Evolutionary conservation across 2,797 vertebrate species (phyloP).

Genomic region (Amblyraja radiata): DNA sequence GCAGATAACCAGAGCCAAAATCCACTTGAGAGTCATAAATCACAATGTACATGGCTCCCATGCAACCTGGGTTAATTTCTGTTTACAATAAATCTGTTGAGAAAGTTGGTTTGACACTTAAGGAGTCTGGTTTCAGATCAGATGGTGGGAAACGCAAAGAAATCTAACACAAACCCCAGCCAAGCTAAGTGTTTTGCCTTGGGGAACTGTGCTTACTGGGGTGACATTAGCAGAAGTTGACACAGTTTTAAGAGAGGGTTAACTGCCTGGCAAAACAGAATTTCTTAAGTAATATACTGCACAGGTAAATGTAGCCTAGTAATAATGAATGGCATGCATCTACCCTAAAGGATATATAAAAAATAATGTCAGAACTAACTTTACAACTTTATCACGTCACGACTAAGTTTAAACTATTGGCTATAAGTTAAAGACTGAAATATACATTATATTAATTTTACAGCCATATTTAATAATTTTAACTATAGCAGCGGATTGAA

Average conservation of each 20-base stretch:
- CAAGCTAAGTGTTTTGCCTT: constrained; percentile 32
- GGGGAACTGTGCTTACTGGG: background rate
- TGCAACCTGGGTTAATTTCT: constrained; percentile 65
- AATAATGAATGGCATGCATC: background rate
- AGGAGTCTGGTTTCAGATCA: constrained; percentile 55
- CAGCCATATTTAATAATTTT: background rate
- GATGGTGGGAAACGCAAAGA: constrained; percentile 38
- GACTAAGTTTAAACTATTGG: background rate
- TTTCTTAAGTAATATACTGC: background rate
- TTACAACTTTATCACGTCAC: background rate
- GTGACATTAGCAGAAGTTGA: constrained; percentile 3
- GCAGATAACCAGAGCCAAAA: constrained; percentile 73
- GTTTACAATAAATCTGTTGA: constrained; percentile 62
- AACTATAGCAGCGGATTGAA: background rate
- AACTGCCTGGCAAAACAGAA: background rate
- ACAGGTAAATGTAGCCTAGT: background rate
- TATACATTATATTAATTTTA: background rate
- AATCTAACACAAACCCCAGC: constrained; percentile 26
- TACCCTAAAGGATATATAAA: background rate
- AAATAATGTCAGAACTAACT: background rate
- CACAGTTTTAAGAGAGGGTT: background rate
- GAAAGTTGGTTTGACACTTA: constrained; percentile 56
- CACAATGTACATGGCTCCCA: constrained; percentile 61
- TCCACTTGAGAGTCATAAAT: constrained; percentile 69
- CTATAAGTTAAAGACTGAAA: background rate